Evolutionary conservation across 2,888 invertebrate species (phyloP).

Genomic region (Noctua fimbriata): DNA sequence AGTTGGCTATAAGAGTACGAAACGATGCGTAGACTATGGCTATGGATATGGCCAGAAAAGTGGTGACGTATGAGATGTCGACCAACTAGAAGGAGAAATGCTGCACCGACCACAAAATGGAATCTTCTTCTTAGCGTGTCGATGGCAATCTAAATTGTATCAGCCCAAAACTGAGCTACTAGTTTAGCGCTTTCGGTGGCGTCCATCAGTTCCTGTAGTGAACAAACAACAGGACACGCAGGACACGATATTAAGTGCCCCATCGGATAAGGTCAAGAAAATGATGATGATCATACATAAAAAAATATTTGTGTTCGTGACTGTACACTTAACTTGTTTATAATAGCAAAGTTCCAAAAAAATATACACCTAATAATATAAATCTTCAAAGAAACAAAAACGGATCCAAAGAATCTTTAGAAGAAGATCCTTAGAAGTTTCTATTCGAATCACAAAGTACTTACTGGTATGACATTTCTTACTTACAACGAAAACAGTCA

Average conservation of each 20-base stretch:
- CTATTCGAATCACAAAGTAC: conserved; percentile 10
- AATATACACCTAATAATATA: neutral
- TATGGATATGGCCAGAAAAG: neutral
- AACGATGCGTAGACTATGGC: neutral
- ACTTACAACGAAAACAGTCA: conserved; percentile 4
- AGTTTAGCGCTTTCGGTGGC: too few species aligned
- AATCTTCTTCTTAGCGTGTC: too few species aligned
- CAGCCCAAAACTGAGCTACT: too few species aligned
- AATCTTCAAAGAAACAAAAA: neutral
- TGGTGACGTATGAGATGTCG: neutral
- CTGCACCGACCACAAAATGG: neutral
- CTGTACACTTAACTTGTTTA: too few species aligned
- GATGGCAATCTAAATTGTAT: too few species aligned
- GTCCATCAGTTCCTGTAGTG: too few species aligned
- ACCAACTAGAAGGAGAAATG: neutral
- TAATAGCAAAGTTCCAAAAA: too few species aligned
- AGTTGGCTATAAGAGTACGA: neutral
- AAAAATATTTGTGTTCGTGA: neutral
- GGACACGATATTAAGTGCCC: too few species aligned
- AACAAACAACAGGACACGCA: too few species aligned
- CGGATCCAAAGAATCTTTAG: neutral
- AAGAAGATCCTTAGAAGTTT: too few species aligned
- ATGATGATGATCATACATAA: neutral
- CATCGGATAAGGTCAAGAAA: too few species aligned
- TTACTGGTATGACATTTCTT: conserved; percentile 7